phyloP scores from a whole-genome alignment of 2,113 vertebrate species.

The Anoplopoma fimbria region DNA sequence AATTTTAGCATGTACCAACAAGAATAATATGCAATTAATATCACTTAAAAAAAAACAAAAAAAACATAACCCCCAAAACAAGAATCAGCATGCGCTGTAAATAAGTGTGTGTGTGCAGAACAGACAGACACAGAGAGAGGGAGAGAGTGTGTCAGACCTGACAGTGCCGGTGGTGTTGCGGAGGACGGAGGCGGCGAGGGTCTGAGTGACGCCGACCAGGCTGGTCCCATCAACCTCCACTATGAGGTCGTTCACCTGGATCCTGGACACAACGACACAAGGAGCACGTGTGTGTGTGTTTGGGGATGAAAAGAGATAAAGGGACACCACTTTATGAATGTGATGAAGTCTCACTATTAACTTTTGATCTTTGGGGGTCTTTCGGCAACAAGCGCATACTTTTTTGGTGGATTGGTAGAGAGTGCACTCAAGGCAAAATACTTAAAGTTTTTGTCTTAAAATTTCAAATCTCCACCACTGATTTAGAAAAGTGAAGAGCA shows the following conservation, averaged over 20 bases:
- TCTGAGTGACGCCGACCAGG: conserved; percentile 96
- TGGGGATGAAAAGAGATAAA: neutral
- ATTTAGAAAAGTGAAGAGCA: neutral
- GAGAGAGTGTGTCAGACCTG: conserved; percentile 80
- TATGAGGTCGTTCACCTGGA: conserved; percentile 95
- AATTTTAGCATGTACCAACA: conserved; percentile 9
- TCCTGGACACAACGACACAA: conserved; percentile 80
- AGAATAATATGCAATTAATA: conserved; percentile 6
- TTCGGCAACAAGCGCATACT: no score
- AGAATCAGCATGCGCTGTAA: neutral
- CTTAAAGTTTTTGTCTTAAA: neutral
- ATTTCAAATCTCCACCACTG: neutral
- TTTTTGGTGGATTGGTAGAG: no score
- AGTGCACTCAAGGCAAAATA: neutral
- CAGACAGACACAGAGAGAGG: neutral
- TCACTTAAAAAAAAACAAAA: neutral
- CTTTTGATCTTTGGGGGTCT: no score
- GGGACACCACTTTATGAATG: neutral
- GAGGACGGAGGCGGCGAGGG: conserved; percentile 94
- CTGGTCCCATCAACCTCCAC: conserved; percentile 98
- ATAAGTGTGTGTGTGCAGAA: neutral
- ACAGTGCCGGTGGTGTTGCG: conserved; percentile 94
- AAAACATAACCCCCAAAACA: neutral
- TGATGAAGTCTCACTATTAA: neutral
- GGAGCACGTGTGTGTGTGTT: neutral